phyloP scores from a whole-genome alignment of 2,797 vertebrate species.

The Furcifer pardalis region DNA sequence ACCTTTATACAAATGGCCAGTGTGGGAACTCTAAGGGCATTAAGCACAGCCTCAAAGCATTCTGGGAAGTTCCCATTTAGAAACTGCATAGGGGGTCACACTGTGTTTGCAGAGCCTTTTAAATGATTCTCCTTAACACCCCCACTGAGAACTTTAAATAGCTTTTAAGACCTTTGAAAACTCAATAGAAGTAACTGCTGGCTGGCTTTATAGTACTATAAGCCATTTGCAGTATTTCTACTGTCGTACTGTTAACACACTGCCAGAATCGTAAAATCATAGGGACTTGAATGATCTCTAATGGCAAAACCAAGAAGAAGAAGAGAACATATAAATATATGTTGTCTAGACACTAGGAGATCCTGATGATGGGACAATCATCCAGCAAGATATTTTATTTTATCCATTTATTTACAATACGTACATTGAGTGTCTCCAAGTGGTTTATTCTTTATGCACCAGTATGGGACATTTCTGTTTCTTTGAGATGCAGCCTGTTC shows the following conservation, averaged over 20 bases:
- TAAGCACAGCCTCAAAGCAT: neutral
- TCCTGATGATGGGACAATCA: neutral
- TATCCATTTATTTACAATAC: neutral
- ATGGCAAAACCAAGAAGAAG: neutral
- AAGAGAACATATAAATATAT: neutral
- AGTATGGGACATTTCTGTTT: too few species aligned
- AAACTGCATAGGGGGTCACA: neutral
- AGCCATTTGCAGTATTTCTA: conserved; percentile 9
- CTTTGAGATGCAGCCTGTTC: too few species aligned
- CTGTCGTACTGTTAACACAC: conserved; percentile 5
- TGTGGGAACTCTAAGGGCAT: neutral
- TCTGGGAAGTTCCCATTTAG: conserved; percentile 14
- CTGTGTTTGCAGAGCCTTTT: conserved; percentile 14
- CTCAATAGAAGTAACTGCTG: neutral
- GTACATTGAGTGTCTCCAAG: neutral
- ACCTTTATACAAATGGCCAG: neutral
- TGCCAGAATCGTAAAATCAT: neutral
- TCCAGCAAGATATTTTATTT: neutral
- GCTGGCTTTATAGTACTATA: conserved; percentile 1
- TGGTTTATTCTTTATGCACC: neutral
- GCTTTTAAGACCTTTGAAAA: conserved; percentile 34
- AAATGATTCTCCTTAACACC: neutral
- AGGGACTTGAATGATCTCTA: neutral
- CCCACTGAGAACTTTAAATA: conserved; percentile 28
- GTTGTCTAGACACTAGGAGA: neutral